Percentiles rank a stretch among this genome's conserved stretches.
These are phyloP conservation scores for Oreochromis aureus DNA, from an alignment of 2,113 vertebrate genomes.

Conservation along the genomic window DNA sequence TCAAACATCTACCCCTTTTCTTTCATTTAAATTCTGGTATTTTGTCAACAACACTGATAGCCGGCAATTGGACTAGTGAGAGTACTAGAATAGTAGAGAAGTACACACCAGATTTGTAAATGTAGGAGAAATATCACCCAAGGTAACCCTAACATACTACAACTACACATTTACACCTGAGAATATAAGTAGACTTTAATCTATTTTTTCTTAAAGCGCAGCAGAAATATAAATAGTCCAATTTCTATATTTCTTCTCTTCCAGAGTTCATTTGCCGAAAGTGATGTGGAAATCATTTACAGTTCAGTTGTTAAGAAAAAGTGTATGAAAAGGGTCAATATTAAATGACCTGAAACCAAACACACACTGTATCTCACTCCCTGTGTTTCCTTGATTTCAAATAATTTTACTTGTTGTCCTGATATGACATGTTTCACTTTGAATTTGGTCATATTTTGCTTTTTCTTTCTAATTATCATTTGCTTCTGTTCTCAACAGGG, in stretches of 20 bases:
- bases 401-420: background rate
- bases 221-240: background rate
- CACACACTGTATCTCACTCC: background rate
- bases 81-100: too few species aligned
- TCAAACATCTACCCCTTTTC: background rate
- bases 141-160: background rate
- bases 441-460: background rate
- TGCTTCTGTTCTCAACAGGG: background rate
- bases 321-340: background rate
- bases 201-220: background rate
- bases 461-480: background rate
- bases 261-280: accelerated
- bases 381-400: accelerated
- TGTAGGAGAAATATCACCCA: too few species aligned
- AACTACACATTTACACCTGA: background rate
- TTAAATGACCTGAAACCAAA: background rate
- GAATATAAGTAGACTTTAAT: background rate
- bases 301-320: background rate
- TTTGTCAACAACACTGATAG: background rate
- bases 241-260: background rate
- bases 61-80: accelerated
- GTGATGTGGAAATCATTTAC: background rate
- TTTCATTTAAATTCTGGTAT: background rate
- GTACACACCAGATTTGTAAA: background rate
- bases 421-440: background rate